A percentile compares a stretch with the other conserved stretches of the same genome.
These are phyloP conservation scores for Micromussa lordhowensis DNA, from an alignment of 92 coral and sea anemone genomes.

Conservation along the genomic window DNA sequence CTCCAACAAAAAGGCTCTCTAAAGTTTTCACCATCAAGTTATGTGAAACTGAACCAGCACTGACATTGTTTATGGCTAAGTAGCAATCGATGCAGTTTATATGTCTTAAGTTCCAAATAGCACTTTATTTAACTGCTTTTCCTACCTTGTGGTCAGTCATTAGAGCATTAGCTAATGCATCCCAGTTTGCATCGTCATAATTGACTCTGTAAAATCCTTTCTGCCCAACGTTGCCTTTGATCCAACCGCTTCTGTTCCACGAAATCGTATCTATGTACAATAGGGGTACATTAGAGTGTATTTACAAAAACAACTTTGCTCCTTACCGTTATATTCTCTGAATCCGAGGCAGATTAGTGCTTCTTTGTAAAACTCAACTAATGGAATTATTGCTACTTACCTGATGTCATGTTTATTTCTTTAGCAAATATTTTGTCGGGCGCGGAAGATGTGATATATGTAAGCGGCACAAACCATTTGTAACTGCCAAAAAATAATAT, in stretches of 20 bases:
- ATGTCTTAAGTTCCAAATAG: too few relatives aligned
- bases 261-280: not conserved
- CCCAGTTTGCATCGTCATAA: conserved; percentile 75
- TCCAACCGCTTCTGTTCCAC: conserved; percentile 79
- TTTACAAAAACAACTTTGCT: too few relatives aligned
- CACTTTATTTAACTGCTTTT: not conserved
- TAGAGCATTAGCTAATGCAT: conserved; percentile 57
- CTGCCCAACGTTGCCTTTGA: conserved; percentile 81
- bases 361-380: not conserved
- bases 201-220: conserved; percentile 82
- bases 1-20: too few relatives aligned
- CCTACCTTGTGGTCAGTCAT: conserved; percentile 60
- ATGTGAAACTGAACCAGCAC: too few relatives aligned
- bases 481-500: conserved; percentile 33
- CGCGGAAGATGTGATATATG: conserved; percentile 39
- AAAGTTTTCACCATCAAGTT: too few relatives aligned
- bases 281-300: not conserved
- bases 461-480: conserved; percentile 65
- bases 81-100: too few relatives aligned
- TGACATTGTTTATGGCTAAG: too few relatives aligned
- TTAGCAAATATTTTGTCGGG: conserved; percentile 12
- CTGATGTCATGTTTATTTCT: conserved; percentile 28
- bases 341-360: not conserved
- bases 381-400: not conserved
- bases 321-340: not conserved